Evolutionary conservation across 2,888 invertebrate genomes (phyloP).

Genomic region (Metellina segmentata): DNA sequence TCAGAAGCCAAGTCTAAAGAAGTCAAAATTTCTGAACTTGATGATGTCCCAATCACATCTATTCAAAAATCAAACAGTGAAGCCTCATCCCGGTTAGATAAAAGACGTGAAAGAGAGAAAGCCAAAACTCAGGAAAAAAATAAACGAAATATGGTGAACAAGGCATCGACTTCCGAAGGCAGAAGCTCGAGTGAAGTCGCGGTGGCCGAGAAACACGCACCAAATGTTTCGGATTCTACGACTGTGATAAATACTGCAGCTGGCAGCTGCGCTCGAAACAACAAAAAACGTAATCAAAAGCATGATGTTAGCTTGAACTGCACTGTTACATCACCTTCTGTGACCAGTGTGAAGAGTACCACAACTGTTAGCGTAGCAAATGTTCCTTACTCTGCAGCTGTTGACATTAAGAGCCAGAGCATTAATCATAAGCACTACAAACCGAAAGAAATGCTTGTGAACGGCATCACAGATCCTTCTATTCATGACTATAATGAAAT

Average conservation of each 20-base stretch:
- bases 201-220: slow-evolving; percentile 54
- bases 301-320: slow-evolving; percentile 46
- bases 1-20: slow-evolving; percentile 46
- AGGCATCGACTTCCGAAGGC: slow-evolving; percentile 10
- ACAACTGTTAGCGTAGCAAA: slow-evolving; percentile 16
- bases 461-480: slow-evolving; percentile 46
- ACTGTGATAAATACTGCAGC: slow-evolving; percentile 46
- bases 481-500: slow-evolving; percentile 53
- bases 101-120: slow-evolving; percentile 49
- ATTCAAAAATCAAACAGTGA: slow-evolving; percentile 35
- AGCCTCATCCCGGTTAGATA: slow-evolving; percentile 33
- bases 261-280: slow-evolving; percentile 36
- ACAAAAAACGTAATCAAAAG: slow-evolving; percentile 73
- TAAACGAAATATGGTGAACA: slow-evolving; percentile 47
- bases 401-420: slow-evolving; percentile 56
- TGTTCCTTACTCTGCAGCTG: slow-evolving; percentile 18
- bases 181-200: slow-evolving; percentile 41
- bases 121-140: slow-evolving; percentile 71
- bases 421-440: slow-evolving; percentile 64
- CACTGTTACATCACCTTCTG: slow-evolving; percentile 40
- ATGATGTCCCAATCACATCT: background rate
- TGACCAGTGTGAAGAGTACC: slow-evolving; percentile 38
- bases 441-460: slow-evolving; percentile 60
- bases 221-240: slow-evolving; percentile 28
- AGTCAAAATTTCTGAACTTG: background rate